Percentiles rank a stretch among this genome's conserved stretches.
These are phyloP conservation scores for Mormyrus iriodes DNA, from an alignment of 2,113 vertebrate genomes.

Conservation along the genomic window DNA sequence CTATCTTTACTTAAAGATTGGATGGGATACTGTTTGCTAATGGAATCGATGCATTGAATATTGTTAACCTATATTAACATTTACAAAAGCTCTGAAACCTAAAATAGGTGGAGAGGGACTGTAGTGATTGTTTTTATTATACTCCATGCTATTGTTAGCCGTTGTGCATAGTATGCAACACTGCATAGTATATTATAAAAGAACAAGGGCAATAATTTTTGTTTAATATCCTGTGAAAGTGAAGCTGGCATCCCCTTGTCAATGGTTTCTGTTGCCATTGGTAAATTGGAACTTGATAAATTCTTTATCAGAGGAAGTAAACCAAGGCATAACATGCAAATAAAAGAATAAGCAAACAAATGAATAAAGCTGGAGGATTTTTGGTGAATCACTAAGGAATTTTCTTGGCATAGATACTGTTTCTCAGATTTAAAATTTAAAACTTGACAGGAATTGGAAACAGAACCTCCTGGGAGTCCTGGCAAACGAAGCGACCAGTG, in stretches of 20 bases:
- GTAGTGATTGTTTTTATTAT: background rate
- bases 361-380: background rate
- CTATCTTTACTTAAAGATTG: background rate
- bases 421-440: background rate
- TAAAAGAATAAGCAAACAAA: background rate
- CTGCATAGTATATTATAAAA: background rate
- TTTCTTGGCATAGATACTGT: slow-evolving; percentile 6
- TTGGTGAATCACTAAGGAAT: slow-evolving; percentile 1
- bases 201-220: background rate
- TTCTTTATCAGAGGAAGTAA: background rate
- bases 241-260: background rate
- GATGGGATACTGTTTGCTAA: background rate
- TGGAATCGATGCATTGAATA: background rate
- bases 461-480: slow-evolving; percentile 1
- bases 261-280: background rate
- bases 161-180: background rate
- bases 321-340: background rate
- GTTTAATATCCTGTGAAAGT: background rate
- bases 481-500: slow-evolving; percentile 11
- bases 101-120: background rate
- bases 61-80: background rate
- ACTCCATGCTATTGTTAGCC: background rate
- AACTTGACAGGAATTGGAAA: slow-evolving; percentile 21
- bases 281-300: background rate
- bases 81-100: background rate